Evolutionary conservation across 2,888 invertebrate genomes (phyloP), one percentile per base, ranked within the genome.

Genomic region (Julus scandinavius): DNA sequence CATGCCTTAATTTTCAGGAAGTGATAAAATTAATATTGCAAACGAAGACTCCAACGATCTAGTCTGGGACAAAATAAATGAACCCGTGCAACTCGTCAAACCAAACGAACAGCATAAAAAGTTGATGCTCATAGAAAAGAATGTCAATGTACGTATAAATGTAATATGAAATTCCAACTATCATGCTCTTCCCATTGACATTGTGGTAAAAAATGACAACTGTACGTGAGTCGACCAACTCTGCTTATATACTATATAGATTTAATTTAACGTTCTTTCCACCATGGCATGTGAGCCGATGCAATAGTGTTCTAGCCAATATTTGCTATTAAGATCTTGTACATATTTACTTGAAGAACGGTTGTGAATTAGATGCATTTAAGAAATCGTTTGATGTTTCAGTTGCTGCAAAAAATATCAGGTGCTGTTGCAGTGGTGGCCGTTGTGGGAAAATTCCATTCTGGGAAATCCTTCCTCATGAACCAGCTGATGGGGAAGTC

Each of bases 401-500:
- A 90, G 89, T 86, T 90, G n/a, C 87, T 90, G 50, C 87, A 89
- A 49, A 85, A 87, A 80, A 90, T 90, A n/a, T 41, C 40, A 6
- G 89, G 89, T 13, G 89, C 90, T 7, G 90, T 90, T 58, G 90
- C 90, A 15, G 89, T 88, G 49, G 89, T 90, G 5, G 90, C 90
- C 63, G 90, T 90, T 13, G 90, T 90, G 20, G 90, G 90, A 45
- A 90, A 90, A 87, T 90, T 90, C 88, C 90, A 90, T 87, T 90
- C 90, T 1, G 90, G 90, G 38, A 90, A 90, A 89, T 90, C 90
- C 17, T 90, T 90, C 86, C 87, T 90, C 4, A 90, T 90, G 90
- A 90, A 90, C 86, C 90, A 90, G 86, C 72, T 90, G 84, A 90
- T 90, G 90, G 89, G 89, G 13, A 90, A 90, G 88, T 88, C 89